Evolutionary conservation across 1,140 invertebrate genomes (phyloP), one percentile per base, ranked within the genome.

Genomic region (Microplitis mediator): DNA sequence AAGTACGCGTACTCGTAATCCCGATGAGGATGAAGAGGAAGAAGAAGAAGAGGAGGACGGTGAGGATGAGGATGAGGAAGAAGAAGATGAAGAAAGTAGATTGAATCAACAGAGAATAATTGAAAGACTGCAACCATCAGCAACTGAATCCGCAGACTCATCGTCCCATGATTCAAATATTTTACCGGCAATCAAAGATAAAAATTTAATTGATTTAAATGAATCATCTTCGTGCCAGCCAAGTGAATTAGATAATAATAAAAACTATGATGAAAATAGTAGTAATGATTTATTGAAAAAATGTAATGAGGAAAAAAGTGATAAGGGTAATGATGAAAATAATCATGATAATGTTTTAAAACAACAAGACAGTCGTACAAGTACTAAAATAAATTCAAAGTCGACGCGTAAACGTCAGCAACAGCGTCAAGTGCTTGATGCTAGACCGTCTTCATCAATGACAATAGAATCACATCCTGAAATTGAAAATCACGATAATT

Each of bases 401-500:
- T 0, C 60, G 0, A 58, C 74, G 4, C 77, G 75, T 23, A 79
- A 78, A 66, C 75, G 76, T 3, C 79, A 76, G 8, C 74, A 23
- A 23, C 23, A 70, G 8, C 74, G 39, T 45, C 6, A 70, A 3
- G 75, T 76, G 1, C 32, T 45, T 11, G 54, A 51, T 39, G 61
- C 31, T 6, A 63, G 63, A 39, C 52, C 63, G 4, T 72, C 45
- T 2, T 68, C 75, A 5, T 70, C 76, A 4, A 81, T 82, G 8
- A 45, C 69, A 0, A 73, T 78, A 4, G 77, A 81, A 4, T 77
- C 78, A 0, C 74, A 76, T n/a, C 56, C 68, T 0, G 81, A 82
- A n/a, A 79, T 72, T 5, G 81, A 84, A 35, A 83, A 85, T 58
- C 77, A 80, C 5, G 79, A 82, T 32, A 78, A 69, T 66, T 69